phyloP scores from a whole-genome alignment of 2,888 invertebrate genomes.

The Dicranocentrus wangi region DNA sequence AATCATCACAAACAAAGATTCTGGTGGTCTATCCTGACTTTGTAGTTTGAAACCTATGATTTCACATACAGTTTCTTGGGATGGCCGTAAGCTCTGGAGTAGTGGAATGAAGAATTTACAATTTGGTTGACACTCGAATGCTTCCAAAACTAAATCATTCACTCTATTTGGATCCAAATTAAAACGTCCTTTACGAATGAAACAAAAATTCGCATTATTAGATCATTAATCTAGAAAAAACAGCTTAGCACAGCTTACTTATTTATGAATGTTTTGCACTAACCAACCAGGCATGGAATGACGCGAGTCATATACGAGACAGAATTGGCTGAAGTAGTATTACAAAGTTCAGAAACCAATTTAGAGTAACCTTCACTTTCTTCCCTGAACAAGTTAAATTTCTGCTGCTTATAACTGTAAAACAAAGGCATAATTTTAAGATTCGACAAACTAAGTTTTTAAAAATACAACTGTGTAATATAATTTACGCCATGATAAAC shows the following conservation, averaged over 20 bases:
- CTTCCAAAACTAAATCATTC: conserved; percentile 95
- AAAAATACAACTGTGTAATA: background rate
- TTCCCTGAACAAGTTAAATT: conserved; percentile 98
- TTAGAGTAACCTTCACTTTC: conserved; percentile 99
- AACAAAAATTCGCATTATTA: too few relatives aligned
- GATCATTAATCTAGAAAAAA: too few relatives aligned
- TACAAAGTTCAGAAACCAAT: conserved; percentile 93
- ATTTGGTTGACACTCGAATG: conserved; percentile 91
- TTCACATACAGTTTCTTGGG: conserved; percentile 91
- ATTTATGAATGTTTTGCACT: too few relatives aligned
- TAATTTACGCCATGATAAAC: background rate
- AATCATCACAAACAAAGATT: conserved; percentile 89
- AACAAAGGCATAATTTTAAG: conserved; percentile 20
- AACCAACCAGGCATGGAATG: conserved; percentile 94
- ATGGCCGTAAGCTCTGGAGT: conserved; percentile 90
- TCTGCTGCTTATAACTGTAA: conserved; percentile 97
- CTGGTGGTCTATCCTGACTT: conserved; percentile 73
- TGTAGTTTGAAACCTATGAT: conserved; percentile 93
- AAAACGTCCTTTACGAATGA: conserved; percentile 85
- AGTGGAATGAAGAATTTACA: conserved; percentile 89
- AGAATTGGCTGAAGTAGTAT: conserved; percentile 81
- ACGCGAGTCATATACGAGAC: conserved; percentile 86
- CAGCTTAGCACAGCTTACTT: too few relatives aligned
- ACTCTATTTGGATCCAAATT: conserved; percentile 99
- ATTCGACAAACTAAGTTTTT: background rate